Evolutionary conservation across 2,888 invertebrate species (phyloP).

Genomic region (Heliconius ethilla): DNA sequence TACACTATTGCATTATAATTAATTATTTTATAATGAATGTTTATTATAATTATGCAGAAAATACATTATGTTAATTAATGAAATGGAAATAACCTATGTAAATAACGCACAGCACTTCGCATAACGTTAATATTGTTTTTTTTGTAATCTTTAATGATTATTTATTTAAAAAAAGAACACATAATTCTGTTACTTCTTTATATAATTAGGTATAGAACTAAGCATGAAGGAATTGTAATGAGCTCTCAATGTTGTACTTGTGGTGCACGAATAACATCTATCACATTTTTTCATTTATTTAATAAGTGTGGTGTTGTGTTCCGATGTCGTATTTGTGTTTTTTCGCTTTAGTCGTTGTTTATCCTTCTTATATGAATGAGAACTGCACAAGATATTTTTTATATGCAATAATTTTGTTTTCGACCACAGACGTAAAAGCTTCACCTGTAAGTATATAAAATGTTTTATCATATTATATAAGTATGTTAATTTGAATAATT

Average conservation of each 20-base stretch:
- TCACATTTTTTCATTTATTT: slow-evolving; percentile 59
- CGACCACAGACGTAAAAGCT: slow-evolving; percentile 63
- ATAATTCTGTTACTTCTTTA: background rate
- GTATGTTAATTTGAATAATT: background rate
- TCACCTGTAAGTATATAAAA: slow-evolving; percentile 58
- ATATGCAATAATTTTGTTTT: slow-evolving; percentile 48
- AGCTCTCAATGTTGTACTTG: slow-evolving; percentile 56
- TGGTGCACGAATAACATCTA: slow-evolving; percentile 83
- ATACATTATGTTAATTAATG: slow-evolving; percentile 3
- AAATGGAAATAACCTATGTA: background rate
- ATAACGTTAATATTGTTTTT: background rate
- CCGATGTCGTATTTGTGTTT: slow-evolving; percentile 56
- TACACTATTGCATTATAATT: slow-evolving; percentile 29
- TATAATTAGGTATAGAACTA: slow-evolving; percentile 32
- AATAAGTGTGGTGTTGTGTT: slow-evolving; percentile 77
- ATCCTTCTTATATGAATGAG: slow-evolving; percentile 24
- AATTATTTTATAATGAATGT: background rate
- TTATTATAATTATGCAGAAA: background rate
- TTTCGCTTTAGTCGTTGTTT: slow-evolving; percentile 71
- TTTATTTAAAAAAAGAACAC: background rate
- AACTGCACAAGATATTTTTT: slow-evolving; percentile 42
- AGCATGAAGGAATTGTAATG: slow-evolving; percentile 43
- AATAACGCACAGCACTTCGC: slow-evolving; percentile 28
- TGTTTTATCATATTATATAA: background rate
- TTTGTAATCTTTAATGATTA: background rate